A percentile compares a stretch with the other conserved stretches of the same genome.
Evolutionary conservation across 2,888 invertebrate genomes (phyloP).

Genomic region (Heliconius charithonia): DNA sequence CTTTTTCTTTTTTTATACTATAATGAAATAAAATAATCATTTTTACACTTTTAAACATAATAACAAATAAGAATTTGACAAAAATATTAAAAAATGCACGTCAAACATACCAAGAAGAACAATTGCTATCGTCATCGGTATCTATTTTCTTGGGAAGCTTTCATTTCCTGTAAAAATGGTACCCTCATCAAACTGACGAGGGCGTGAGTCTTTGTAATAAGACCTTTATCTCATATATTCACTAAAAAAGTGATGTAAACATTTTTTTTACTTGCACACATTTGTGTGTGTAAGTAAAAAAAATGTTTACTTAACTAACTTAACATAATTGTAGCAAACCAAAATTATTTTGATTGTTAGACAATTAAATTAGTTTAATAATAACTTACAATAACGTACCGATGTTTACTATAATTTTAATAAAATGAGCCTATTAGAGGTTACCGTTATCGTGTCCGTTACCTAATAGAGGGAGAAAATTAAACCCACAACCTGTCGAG

Average conservation of each 20-base stretch:
- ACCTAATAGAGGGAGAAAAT: too few relatives aligned
- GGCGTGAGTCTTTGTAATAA: slow-evolving; percentile 18
- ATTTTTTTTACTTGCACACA: neutral
- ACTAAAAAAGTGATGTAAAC: neutral
- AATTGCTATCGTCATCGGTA: slow-evolving; percentile 14
- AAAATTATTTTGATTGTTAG: neutral
- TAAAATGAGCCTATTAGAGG: too few relatives aligned
- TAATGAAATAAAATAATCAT: neutral
- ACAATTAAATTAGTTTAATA: too few relatives aligned
- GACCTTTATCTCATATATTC: slow-evolving; percentile 1
- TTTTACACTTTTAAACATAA: neutral
- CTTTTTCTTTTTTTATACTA: too few relatives aligned
- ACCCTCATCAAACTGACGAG: slow-evolving; percentile 36
- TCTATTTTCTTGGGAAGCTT: slow-evolving; percentile 20
- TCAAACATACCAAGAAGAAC: neutral
- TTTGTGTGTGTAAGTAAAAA: too few relatives aligned
- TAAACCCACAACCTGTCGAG: too few relatives aligned
- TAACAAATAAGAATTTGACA: neutral
- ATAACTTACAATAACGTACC: too few relatives aligned
- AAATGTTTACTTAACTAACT: too few relatives aligned
- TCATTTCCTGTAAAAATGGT: slow-evolving; percentile 13
- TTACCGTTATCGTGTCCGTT: too few relatives aligned
- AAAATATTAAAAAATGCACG: neutral
- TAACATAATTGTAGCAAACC: neutral
- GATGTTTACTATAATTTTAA: too few relatives aligned